Base-by-base conservation (phyloP, 1,140 invertebrate genomes). In the Rhizoglyphus robini region DNA sequence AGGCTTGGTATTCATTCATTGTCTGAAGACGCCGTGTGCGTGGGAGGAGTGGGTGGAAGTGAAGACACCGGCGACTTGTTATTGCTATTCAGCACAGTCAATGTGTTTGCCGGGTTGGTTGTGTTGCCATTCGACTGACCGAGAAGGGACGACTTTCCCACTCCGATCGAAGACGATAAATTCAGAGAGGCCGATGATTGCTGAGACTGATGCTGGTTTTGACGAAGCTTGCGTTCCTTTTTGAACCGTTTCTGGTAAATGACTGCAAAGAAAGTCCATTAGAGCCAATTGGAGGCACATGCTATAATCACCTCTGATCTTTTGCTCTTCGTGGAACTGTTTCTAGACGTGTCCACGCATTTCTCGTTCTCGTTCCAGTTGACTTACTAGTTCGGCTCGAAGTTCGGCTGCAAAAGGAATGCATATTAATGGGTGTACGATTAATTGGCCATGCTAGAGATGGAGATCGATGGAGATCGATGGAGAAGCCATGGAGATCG, bases 331-430 rank as follows among this genome's bases (percentile, higher is more conserved):
- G 69, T 87, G 78, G 57, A 96, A 81, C 80, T 93, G 89, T 76
- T 90, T 83, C 76, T 95, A 90, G 71, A 94, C 75, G 72, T 85
- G 90, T 79, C 93, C 90, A 77, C 94, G 87, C 31, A 90, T 83
- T 80, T 94, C 90, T 68, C 89, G 80, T 76, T 96, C 91, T 71
- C 90, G 81, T 49, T 94, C 77, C 63, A 94, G 84, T 77, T 94
- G 90, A 89, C 93, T 91, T 79, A 93, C 93, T 66, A 95, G 79
- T 80, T 96, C 90, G 76, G 90, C 90, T 94, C 63, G 71, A 66
- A 64, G 66, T 71, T 69, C 71, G 69, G 51, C 67, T 70, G 65
- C 48, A 31, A 1, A 41, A 11, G 38, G n/a, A 41, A 11, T 41
- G 8, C 36, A 41, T 41, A 41, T 41, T 41, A 18, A 41, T 11